Percentiles rank a stretch among this genome's conserved stretches.
Conservation (phyloP, 1,140 invertebrate species). For the Zelostemma sp. region DNA sequence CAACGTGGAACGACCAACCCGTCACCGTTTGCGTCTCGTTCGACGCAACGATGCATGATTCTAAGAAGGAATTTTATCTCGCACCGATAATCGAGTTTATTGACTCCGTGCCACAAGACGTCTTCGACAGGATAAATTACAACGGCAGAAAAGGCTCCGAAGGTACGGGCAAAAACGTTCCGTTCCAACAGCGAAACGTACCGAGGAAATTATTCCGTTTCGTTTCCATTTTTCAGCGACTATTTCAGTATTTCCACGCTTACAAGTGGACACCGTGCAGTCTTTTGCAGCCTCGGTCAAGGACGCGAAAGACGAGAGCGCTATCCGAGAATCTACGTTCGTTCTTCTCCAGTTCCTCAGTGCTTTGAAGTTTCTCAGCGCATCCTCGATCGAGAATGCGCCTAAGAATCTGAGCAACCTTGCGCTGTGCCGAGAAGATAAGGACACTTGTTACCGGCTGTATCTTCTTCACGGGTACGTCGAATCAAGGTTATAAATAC, state of each 20-base stretch:
- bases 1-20: conserved; percentile 77
- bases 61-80: conserved; percentile 72
- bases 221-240: conserved; percentile 77
- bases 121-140: conserved; percentile 66
- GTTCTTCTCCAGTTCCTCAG: conserved; percentile 85
- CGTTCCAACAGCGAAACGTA: too few species aligned
- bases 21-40: conserved; percentile 80
- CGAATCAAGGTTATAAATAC: neutral
- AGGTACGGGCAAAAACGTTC: conserved; percentile 69
- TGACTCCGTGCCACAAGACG: conserved; percentile 78
- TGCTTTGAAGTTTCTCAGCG: conserved; percentile 85
- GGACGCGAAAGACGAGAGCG: conserved; percentile 64
- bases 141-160: conserved; percentile 74
- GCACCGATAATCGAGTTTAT: conserved; percentile 83
- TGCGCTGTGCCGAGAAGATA: conserved; percentile 74
- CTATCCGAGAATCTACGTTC: conserved; percentile 74
- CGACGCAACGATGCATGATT: conserved; percentile 70
- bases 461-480: conserved; percentile 81
- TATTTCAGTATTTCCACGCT: conserved; percentile 78
- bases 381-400: conserved; percentile 84
- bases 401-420: conserved; percentile 77
- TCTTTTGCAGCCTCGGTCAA: conserved; percentile 70
- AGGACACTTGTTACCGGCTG: conserved; percentile 75
- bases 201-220: too few species aligned
- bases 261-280: conserved; percentile 79